phyloP scores from a whole-genome alignment of 2,113 vertebrate species.

The Limnothrissa miodon region DNA sequence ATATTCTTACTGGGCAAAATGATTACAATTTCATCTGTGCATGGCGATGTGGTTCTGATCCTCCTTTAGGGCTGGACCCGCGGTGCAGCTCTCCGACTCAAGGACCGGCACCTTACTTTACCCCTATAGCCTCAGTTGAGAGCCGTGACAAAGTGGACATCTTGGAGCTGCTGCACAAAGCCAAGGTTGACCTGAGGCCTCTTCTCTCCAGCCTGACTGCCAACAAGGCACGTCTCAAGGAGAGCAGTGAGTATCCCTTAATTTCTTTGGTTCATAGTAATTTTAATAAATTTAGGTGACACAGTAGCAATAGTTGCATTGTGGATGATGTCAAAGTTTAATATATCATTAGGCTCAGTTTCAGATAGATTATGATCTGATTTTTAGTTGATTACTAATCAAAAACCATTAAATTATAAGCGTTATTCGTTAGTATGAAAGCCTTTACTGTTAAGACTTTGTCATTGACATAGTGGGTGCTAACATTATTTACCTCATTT shows the following conservation, averaged over 20 bases:
- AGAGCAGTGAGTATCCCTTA: constrained; percentile 85
- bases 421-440: too few species aligned
- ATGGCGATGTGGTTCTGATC: neutral
- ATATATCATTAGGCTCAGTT: too few species aligned
- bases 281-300: neutral
- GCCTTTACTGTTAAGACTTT: too few species aligned
- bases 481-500: too few species aligned
- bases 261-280: neutral
- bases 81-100: constrained; percentile 81
- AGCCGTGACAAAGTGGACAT: constrained; percentile 96
- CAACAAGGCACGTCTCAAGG: constrained; percentile 94
- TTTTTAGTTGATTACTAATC: too few species aligned
- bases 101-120: constrained; percentile 88
- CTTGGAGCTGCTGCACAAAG: constrained; percentile 94
- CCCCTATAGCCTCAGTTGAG: constrained; percentile 86
- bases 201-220: constrained; percentile 91
- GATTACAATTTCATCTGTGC: too few species aligned
- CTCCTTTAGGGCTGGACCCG: constrained; percentile 78
- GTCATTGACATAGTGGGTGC: too few species aligned
- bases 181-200: constrained; percentile 96
- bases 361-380: too few species aligned
- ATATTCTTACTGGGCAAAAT: too few species aligned
- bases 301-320: too few species aligned
- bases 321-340: too few species aligned
- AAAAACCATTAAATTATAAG: too few species aligned